Evolutionary conservation across 1,140 invertebrate species (phyloP).

Genomic region (Neodiprion virginianus): DNA sequence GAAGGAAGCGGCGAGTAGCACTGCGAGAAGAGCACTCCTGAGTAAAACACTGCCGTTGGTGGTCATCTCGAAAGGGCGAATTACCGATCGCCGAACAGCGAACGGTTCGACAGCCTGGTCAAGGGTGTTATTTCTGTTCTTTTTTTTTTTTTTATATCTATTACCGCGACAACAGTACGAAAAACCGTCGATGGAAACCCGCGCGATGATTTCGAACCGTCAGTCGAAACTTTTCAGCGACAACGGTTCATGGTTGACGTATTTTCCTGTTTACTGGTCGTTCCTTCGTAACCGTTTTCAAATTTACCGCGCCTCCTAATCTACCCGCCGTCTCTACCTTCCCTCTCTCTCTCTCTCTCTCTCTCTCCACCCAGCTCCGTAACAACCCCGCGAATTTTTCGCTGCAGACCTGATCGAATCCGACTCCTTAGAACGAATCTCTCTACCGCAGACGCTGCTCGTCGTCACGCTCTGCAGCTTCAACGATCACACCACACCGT

Average conservation of each 20-base stretch:
- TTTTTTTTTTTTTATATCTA: no score
- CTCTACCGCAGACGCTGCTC: not conserved
- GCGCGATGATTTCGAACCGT: no score
- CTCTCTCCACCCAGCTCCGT: conserved; percentile 15
- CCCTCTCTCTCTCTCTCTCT: conserved; percentile 16
- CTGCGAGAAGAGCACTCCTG: not conserved
- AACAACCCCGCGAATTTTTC: conserved; percentile 16
- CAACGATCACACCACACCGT: conserved; percentile 41
- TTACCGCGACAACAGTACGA: no score
- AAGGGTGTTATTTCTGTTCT: not conserved
- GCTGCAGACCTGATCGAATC: not conserved
- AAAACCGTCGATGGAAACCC: no score
- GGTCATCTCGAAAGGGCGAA: not conserved
- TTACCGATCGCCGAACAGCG: not conserved
- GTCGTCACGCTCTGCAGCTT: not conserved
- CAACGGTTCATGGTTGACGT: conserved; percentile 27
- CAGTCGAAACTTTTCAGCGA: conserved; percentile 27
- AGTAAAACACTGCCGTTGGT: not conserved
- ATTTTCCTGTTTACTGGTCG: conserved; percentile 9
- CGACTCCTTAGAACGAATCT: not conserved
- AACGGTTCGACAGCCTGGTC: not conserved
- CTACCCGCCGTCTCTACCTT: not conserved
- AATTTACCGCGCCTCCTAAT: conserved; percentile 23
- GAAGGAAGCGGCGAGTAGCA: not conserved
- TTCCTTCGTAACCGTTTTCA: conserved; percentile 26